Conservation (phyloP, 2,888 invertebrate genomes). For the Frankliniella fusca region DNA sequence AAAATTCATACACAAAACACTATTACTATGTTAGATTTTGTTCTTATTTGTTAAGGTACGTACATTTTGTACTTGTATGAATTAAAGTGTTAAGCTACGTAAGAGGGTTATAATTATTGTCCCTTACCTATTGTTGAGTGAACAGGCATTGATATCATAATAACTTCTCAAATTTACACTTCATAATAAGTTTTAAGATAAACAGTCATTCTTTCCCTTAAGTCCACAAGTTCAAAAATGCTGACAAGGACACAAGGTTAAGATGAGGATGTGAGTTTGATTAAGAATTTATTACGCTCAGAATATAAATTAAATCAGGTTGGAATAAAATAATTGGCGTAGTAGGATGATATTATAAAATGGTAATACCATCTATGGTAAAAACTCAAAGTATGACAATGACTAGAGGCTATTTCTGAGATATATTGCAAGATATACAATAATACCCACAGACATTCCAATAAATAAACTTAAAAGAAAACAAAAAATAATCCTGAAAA, state of each 20-base stretch:
- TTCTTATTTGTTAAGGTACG: constrained; percentile 20
- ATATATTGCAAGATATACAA: neutral
- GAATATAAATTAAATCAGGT: neutral
- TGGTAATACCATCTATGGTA: constrained; percentile 2
- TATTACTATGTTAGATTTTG: constrained; percentile 19
- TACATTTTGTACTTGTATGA: constrained; percentile 23
- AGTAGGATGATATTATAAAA: neutral
- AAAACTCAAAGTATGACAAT: constrained; percentile 18
- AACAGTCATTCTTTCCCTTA: neutral
- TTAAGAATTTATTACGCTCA: neutral
- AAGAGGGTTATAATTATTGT: constrained; percentile 14
- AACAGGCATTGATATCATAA: neutral
- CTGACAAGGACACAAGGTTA: constrained; percentile 17
- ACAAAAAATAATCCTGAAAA: neutral
- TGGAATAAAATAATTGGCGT: neutral
- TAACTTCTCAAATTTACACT: neutral
- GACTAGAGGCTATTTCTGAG: constrained; percentile 21
- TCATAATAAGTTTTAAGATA: neutral
- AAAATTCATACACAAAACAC: constrained; percentile 14
- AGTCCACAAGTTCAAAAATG: neutral
- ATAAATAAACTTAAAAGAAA: neutral
- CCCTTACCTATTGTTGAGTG: constrained; percentile 22
- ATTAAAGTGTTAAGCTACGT: constrained; percentile 3
- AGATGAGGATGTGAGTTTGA: neutral
- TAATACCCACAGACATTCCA: constrained; percentile 8